These are phyloP conservation scores for Coptodon bakossiorum DNA, from an alignment of 2,113 vertebrate species.

Conservation along the genomic window DNA sequence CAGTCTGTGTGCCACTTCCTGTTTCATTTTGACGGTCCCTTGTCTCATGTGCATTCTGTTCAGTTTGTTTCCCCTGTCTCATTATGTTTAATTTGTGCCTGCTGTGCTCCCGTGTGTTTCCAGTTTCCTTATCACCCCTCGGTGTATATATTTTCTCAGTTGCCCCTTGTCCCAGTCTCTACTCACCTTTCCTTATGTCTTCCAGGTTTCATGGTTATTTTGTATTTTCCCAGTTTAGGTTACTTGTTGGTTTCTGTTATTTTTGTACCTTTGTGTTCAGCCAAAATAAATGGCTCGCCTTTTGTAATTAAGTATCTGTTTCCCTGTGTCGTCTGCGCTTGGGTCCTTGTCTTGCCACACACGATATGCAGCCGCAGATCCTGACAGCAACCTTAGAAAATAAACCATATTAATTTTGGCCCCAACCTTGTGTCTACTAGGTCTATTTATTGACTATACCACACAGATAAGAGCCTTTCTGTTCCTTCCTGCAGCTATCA, in stretches of 20 bases:
- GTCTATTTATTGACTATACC: background rate
- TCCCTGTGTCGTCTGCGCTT: background rate
- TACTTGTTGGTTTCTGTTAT: background rate
- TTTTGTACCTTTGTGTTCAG: background rate
- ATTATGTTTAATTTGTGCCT: background rate
- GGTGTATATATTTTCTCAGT: background rate
- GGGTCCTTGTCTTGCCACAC: background rate
- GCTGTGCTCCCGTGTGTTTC: background rate
- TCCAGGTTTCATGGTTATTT: background rate
- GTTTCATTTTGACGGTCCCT: background rate
- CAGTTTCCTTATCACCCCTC: background rate
- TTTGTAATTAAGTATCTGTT: background rate
- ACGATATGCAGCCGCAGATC: background rate
- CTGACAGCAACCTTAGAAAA: background rate
- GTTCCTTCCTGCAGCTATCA: background rate
- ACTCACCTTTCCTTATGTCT: background rate
- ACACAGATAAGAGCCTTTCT: background rate
- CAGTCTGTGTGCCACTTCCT: background rate
- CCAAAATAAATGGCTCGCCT: background rate
- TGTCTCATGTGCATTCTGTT: background rate
- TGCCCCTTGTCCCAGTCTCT: background rate
- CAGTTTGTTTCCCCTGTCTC: background rate
- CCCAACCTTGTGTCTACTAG: background rate
- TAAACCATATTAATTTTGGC: background rate
- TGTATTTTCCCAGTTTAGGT: background rate